Evolutionary conservation across 1,140 invertebrate species (phyloP).

Genomic region (Idris sp.): DNA sequence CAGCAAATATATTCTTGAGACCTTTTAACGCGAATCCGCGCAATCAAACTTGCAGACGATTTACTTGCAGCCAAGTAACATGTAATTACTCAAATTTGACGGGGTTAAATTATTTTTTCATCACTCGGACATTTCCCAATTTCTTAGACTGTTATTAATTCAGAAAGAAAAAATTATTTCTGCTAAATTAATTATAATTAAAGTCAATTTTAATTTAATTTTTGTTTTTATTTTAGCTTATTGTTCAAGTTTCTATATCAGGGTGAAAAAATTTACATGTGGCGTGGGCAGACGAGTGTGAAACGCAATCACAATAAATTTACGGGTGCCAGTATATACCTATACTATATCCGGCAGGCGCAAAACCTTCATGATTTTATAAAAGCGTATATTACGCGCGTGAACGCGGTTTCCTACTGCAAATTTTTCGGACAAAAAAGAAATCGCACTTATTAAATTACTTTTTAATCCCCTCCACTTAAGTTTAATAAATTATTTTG

Average conservation of each 20-base stretch:
- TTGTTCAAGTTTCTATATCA: slow-evolving; percentile 42
- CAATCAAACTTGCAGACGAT: slow-evolving; percentile 37
- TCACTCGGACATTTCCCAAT: not conserved
- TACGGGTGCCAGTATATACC: slow-evolving; percentile 57
- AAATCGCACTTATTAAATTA: slow-evolving; percentile 44
- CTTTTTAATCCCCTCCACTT: slow-evolving; percentile 38
- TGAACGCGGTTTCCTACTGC: slow-evolving; percentile 27
- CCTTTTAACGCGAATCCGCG: slow-evolving; percentile 43
- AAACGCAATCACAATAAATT: slow-evolving; percentile 65
- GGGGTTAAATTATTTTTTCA: slow-evolving; percentile 16
- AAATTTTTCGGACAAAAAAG: slow-evolving; percentile 20
- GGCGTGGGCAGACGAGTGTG: slow-evolving; percentile 58
- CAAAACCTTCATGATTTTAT: slow-evolving; percentile 56
- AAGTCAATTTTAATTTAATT: no score
- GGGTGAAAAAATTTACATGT: slow-evolving; percentile 34
- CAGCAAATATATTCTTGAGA: slow-evolving; percentile 42
- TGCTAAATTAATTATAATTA: no score
- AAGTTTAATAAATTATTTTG: no score
- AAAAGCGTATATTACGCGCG: slow-evolving; percentile 46
- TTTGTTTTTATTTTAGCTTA: no score
- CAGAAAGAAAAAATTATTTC: no score
- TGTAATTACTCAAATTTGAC: slow-evolving; percentile 41
- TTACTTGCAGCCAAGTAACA: slow-evolving; percentile 36
- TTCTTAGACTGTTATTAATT: slow-evolving; percentile 9
- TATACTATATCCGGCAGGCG: slow-evolving; percentile 46